phyloP scores from a whole-genome alignment of 2,888 invertebrate species.

The Oconnorella tubifera region DNA sequence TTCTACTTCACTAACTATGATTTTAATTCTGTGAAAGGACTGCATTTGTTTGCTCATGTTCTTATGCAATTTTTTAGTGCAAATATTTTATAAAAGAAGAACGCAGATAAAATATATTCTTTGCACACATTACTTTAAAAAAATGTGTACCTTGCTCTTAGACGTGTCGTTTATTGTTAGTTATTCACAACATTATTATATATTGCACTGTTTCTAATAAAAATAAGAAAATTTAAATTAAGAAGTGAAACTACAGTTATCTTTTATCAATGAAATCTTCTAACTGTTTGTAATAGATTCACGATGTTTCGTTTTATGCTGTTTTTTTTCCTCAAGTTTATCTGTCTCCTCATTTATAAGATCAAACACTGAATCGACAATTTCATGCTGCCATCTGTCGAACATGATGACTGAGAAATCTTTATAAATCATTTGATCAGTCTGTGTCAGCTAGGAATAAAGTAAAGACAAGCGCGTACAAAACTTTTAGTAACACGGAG shows the following conservation, averaged over 20 bases:
- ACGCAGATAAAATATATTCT: too few relatives aligned
- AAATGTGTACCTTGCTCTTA: too few relatives aligned
- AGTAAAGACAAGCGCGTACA: neutral
- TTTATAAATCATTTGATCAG: conserved; percentile 96
- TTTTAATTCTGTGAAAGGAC: too few relatives aligned
- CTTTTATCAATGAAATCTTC: too few relatives aligned
- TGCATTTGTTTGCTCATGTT: too few relatives aligned
- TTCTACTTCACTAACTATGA: too few relatives aligned
- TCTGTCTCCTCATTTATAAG: conserved; percentile 96
- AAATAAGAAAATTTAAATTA: neutral
- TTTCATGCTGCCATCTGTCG: conserved; percentile 98
- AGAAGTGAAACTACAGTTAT: neutral
- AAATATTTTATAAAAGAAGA: too few relatives aligned
- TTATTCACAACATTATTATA: too few relatives aligned
- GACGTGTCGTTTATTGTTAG: too few relatives aligned
- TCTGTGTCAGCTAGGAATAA: conserved; percentile 76
- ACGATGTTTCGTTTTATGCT: neutral
- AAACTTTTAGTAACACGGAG: neutral
- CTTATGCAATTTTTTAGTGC: too few relatives aligned
- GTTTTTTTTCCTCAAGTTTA: conserved; percentile 68
- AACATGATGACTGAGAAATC: conserved; percentile 98
- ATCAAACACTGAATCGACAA: conserved; percentile 96
- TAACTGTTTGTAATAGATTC: neutral
- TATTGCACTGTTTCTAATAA: too few relatives aligned
- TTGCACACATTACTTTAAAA: too few relatives aligned